Percentiles rank a stretch among this genome's conserved stretches.
Evolutionary conservation across 2,113 vertebrate genomes (phyloP).

Genomic region (Paramormyrops kingsleyae): DNA sequence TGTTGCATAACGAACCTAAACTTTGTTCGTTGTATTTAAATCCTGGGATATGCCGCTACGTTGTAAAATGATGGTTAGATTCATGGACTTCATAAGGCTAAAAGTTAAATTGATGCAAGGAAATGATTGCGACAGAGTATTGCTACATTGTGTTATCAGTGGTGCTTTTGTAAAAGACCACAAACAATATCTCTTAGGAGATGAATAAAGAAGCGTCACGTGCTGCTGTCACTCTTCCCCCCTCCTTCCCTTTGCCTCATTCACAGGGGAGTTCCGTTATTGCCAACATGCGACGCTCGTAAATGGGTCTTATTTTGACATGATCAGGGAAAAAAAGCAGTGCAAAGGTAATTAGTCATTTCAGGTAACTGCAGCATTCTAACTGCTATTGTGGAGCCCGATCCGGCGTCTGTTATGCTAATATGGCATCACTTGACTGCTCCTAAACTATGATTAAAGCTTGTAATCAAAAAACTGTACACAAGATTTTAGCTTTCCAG

Average conservation of each 20-base stretch:
- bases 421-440: slow-evolving; percentile 32
- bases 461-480: slow-evolving; percentile 26
- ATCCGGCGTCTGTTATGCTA: slow-evolving; percentile 26
- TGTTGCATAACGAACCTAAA: not conserved
- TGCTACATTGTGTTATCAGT: not conserved
- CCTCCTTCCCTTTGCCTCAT: not conserved
- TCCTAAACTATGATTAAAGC: slow-evolving; percentile 41
- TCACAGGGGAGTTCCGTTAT: not conserved
- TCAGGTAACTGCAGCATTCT: not conserved
- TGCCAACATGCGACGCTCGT: not conserved
- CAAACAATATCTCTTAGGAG: not conserved
- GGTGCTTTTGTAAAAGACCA: not conserved
- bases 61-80: not conserved
- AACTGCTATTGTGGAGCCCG: slow-evolving; percentile 28
- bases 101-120: not conserved
- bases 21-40: not conserved
- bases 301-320: not conserved
- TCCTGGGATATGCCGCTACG: not conserved
- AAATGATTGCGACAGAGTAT: not conserved
- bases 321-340: not conserved
- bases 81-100: not conserved
- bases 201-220: not conserved
- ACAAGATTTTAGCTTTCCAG: slow-evolving; percentile 14
- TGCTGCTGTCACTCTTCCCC: not conserved
- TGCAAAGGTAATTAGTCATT: no score